phyloP scores from a whole-genome alignment of 2,888 invertebrate genomes.

The Oscheius onirici region DNA sequence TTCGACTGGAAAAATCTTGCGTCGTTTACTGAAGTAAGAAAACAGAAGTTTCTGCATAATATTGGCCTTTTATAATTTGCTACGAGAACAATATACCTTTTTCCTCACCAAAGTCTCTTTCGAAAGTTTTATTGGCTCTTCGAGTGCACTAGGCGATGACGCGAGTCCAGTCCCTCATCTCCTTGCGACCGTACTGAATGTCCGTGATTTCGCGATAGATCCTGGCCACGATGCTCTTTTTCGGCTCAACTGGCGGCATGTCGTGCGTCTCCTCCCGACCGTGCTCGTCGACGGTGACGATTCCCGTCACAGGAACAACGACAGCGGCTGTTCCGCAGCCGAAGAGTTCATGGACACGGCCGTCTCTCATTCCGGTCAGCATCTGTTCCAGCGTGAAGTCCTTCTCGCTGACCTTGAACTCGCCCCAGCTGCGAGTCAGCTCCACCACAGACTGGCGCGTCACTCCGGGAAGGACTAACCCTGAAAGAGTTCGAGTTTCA shows the following conservation, averaged over 20 bases:
- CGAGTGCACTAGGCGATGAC: conserved; percentile 34
- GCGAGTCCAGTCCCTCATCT: conserved; percentile 63
- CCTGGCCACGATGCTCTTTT: conserved; percentile 80
- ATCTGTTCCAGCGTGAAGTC: conserved; percentile 86
- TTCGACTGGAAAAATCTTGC: conserved; percentile 81
- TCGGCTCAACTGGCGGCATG: conserved; percentile 77
- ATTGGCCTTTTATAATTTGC: too few relatives aligned
- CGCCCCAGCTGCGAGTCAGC: conserved; percentile 83
- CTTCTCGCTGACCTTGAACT: conserved; percentile 82
- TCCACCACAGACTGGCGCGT: conserved; percentile 88
- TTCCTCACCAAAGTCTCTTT: neutral
- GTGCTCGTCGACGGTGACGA: conserved; percentile 79
- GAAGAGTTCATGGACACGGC: conserved; percentile 92
- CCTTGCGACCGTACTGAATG: conserved; percentile 65
- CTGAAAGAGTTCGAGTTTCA: conserved; percentile 23
- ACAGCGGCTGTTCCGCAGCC: conserved; percentile 96
- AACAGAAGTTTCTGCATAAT: too few relatives aligned
- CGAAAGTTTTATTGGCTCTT: too few relatives aligned
- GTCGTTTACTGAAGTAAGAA: conserved; percentile 19
- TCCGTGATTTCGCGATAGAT: conserved; percentile 30
- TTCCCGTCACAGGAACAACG: conserved; percentile 88
- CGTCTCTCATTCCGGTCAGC: conserved; percentile 80
- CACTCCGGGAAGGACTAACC: conserved; percentile 88
- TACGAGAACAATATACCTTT: neutral
- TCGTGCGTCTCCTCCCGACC: conserved; percentile 58